Base-by-base conservation (phyloP, 2,113 vertebrate species). In the Toxotes jaculatrix region DNA sequence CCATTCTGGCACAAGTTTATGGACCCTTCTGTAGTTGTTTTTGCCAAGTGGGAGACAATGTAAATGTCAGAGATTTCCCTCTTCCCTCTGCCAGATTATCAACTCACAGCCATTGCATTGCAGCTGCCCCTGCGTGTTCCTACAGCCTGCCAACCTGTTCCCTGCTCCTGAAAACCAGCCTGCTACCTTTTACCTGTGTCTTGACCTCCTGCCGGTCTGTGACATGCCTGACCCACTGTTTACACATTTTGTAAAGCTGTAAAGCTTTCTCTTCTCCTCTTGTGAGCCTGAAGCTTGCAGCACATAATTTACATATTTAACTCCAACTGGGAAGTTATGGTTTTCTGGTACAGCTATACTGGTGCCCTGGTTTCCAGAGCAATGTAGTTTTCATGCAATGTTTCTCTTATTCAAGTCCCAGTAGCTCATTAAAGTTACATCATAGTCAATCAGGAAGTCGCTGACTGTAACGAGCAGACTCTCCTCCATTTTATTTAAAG, bases 291-390 rank as follows among this genome's bases (percentile, higher is more conserved):
- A 43, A 60, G 55, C 47, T 63, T 64, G 23, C 65, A 63, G 45
- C 27, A 61, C 42, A n/a, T 32, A 17, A 61, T 32, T 62, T 49
- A 75, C 59, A 67, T 49, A 77, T 23, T 60, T 55, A 49, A 53
- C 51, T 67, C 51, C 38, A n/a, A 42, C 17, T 67, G 9, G 7
- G 5, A 31, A 45, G 31, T 59, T 57, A 4, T 45, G 72, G 45
- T 60, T 21, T 73, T 3, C 56, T 47, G 11, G 19, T 32, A 19
- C 8, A 3, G 1, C 12, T 27, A 17, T 23, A 23, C 45, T 49
- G 19, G 7, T 61, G 16, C 32, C 49, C 23, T 49, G 7, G 17
- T 53, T 51, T 9, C 17, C 32, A 1, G 6, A 14, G 47, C 13
- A 36, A 16, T 69, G 42, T 62, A 31, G 34, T 43, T 61, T 68